Evolutionary conservation across 2,888 invertebrate species (phyloP).

Genomic region (Meteorus colon): DNA sequence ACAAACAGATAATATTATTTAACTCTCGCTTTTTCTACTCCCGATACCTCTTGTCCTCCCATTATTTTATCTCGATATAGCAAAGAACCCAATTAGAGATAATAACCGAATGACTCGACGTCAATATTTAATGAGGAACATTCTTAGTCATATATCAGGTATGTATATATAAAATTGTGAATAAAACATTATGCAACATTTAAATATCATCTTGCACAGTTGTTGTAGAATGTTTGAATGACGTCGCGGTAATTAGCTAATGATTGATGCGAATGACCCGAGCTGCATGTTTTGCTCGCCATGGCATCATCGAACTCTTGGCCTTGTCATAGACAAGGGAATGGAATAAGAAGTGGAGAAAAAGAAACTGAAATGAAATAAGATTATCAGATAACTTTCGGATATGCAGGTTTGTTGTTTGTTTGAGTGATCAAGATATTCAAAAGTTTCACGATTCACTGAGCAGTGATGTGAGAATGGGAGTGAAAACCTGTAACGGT

Average conservation of each 20-base stretch:
- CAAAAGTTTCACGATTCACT: background rate
- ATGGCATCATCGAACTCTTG: conserved; percentile 16
- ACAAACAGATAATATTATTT: background rate
- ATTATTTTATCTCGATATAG: conserved; percentile 6
- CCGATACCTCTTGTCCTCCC: background rate
- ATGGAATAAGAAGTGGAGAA: no score
- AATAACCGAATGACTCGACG: conserved; percentile 9
- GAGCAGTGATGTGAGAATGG: conserved; percentile 8
- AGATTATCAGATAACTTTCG: background rate
- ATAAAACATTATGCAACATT: conserved; percentile 13
- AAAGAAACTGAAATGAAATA: no score
- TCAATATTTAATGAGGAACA: background rate
- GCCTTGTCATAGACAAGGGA: background rate
- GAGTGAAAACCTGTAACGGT: conserved; percentile 9
- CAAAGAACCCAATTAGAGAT: conserved; percentile 1
- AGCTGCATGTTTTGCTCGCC: background rate
- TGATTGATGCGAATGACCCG: conserved; percentile 20
- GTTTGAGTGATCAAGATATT: background rate
- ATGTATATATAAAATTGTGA: background rate
- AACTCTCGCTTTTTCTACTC: background rate
- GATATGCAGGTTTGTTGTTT: background rate
- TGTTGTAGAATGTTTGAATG: background rate
- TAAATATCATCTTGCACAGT: conserved; percentile 5
- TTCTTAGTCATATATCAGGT: conserved; percentile 1
- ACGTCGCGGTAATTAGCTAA: background rate